A percentile compares a stretch with the other conserved stretches of the same genome.
Conservation (phyloP, 2,888 invertebrate species). For the Meloe dianella region DNA sequence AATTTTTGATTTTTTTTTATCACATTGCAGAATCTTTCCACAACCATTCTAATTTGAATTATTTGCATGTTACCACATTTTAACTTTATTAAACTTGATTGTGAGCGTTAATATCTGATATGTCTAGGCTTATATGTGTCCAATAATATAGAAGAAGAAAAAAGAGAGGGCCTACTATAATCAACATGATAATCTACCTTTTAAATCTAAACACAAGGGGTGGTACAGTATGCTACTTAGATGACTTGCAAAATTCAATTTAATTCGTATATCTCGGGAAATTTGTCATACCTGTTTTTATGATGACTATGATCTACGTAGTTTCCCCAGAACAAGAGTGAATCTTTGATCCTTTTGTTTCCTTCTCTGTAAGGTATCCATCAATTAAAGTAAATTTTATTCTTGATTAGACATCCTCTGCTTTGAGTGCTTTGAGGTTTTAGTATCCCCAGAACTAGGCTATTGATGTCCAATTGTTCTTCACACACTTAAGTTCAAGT, state of each 20-base stretch:
- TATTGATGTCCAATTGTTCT: no score
- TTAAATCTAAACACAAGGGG: background rate
- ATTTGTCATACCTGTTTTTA: background rate
- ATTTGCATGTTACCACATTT: conserved; percentile 1
- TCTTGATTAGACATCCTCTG: no score
- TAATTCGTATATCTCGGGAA: background rate
- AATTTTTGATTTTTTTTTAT: background rate
- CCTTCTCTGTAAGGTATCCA: no score
- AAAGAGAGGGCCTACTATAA: background rate
- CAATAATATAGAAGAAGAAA: background rate
- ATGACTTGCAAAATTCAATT: conserved; percentile 5
- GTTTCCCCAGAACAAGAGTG: no score
- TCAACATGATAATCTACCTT: conserved; percentile 7
- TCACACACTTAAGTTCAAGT: no score
- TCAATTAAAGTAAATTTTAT: no score
- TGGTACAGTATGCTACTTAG: conserved; percentile 1
- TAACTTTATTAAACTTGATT: background rate
- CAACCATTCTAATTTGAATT: background rate
- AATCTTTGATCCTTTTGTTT: no score
- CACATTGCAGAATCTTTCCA: background rate
- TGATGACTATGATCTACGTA: background rate
- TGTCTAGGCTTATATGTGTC: background rate
- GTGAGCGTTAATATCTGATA: background rate
- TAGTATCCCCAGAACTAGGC: no score
- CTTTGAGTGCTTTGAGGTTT: no score